Percentiles rank a stretch among this genome's conserved stretches.
Evolutionary conservation across 1,140 invertebrate species (phyloP).

Genomic region (Leptinotarsa undecemlineata): DNA sequence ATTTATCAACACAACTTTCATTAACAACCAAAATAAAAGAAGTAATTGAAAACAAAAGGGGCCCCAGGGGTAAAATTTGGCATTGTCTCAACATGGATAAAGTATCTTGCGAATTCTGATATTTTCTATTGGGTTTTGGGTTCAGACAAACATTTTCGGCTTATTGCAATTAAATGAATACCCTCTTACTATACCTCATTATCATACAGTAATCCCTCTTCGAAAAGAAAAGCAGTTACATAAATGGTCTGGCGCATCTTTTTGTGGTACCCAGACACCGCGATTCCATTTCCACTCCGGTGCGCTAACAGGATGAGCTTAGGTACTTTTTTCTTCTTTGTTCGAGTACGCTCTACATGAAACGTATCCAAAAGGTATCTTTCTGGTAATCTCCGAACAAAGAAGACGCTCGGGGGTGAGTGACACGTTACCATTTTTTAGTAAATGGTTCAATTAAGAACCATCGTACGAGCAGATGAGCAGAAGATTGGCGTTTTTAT

Average conservation of each 20-base stretch:
- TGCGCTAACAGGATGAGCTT: slow-evolving; percentile 40
- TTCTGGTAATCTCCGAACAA: slow-evolving; percentile 20
- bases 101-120: no score
- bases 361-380: slow-evolving; percentile 18
- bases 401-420: background rate
- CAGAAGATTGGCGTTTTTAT: background rate
- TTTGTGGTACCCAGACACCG: slow-evolving; percentile 36
- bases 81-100: no score
- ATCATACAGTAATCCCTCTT: background rate
- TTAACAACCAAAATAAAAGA: no score
- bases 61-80: no score
- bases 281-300: slow-evolving; percentile 36
- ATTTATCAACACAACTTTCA: no score
- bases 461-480: background rate
- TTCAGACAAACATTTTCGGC: no score
- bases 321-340: slow-evolving; percentile 33
- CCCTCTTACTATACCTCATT: background rate
- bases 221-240: slow-evolving; percentile 19
- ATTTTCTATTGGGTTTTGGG: no score
- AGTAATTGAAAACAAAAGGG: no score
- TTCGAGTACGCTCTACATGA: slow-evolving; percentile 27
- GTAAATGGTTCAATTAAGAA: slow-evolving; percentile 7
- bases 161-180: background rate
- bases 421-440: slow-evolving; percentile 8
- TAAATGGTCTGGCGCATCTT: slow-evolving; percentile 8